Evolutionary conservation across 2,797 vertebrate genomes (phyloP), one percentile per base, ranked within the genome.

Genomic region (Xiphorhynchus erythropygius): DNA sequence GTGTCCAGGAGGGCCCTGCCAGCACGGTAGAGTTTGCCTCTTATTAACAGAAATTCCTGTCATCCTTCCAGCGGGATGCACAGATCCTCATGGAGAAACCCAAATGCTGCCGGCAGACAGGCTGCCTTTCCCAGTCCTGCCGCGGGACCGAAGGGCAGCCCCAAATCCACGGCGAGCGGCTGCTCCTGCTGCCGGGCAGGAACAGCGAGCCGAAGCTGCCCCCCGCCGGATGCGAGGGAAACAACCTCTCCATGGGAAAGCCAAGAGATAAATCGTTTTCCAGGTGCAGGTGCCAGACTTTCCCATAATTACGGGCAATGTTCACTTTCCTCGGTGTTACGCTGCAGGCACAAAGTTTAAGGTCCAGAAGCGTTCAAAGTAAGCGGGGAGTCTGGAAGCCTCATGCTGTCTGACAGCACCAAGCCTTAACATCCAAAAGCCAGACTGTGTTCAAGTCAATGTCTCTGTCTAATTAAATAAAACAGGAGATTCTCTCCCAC

Each of bases 241-340:
- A 95, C 41, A 42, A 1, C 7, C 5, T 37, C 18, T 4, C 3
- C 44, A 0, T 0, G 24, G 55, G 22, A 35, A 42, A 90, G 30
- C 2, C 30, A 1, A 15, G 44, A 12, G n/a, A 8, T 0, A 0
- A 0, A 3, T 2, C 1, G 1, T 19, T 44, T n/a, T 24, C 32
- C 73, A n/a, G 6, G 2, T 2, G 18, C 60, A 1, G 32, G 18
- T 16, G 35, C 46, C 15, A 53, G 3, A 0, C 47, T 28, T 42
- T 11, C 30, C 83, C 44, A 0, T 13, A 6, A 19, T 27, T 27
- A 32, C 0, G 1, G 49, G 7, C 50, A 57, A 35, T 11, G 10
- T 11, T 56, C 52, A 0, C 24, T 59, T 59, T 60, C 44, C 59
- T 44, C 75, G 19, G 60, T 2, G 9, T 7, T 67, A 7, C 2